Evolutionary conservation across 1,140 invertebrate species (phyloP).

Genomic region (Drosophila murphyi): DNA sequence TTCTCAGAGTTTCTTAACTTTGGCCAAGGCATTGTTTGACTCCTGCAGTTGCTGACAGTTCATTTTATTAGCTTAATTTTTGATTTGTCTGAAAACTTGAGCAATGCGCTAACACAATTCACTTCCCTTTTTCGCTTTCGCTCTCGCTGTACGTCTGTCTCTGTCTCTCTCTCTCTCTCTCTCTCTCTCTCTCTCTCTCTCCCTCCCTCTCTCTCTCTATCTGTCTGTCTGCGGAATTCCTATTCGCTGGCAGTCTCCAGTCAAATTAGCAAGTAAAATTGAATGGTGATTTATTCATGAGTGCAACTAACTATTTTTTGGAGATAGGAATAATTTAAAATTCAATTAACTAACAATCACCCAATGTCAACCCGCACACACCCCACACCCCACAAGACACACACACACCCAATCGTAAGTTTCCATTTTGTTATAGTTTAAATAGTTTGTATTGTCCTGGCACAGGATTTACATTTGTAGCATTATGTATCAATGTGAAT

Average conservation of each 20-base stretch:
- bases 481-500: slow-evolving; percentile 27
- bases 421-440: slow-evolving; percentile 11
- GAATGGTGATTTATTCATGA: slow-evolving; percentile 82
- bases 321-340: slow-evolving; percentile 73
- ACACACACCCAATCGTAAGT: slow-evolving; percentile 3
- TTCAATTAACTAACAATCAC: slow-evolving; percentile 73
- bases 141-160: background rate
- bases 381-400: background rate
- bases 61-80: slow-evolving; percentile 54
- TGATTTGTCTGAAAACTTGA: slow-evolving; percentile 50
- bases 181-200: background rate
- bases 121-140: background rate
- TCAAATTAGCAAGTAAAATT: slow-evolving; percentile 80
- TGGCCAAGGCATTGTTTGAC: slow-evolving; percentile 41
- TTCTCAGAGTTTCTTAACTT: slow-evolving; percentile 38
- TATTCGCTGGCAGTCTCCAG: slow-evolving; percentile 45
- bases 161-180: background rate
- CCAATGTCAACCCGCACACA: slow-evolving; percentile 11
- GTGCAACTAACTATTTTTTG: slow-evolving; percentile 69
- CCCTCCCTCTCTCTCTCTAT: background rate
- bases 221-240: background rate
- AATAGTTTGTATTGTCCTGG: slow-evolving; percentile 24
- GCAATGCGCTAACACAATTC: slow-evolving; percentile 36
- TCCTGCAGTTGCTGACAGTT: slow-evolving; percentile 40
- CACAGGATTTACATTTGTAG: slow-evolving; percentile 9